Evolutionary conservation across 2,888 invertebrate genomes (phyloP), one percentile per base, ranked within the genome.

Genomic region (Brachynemurus nebulosus): DNA sequence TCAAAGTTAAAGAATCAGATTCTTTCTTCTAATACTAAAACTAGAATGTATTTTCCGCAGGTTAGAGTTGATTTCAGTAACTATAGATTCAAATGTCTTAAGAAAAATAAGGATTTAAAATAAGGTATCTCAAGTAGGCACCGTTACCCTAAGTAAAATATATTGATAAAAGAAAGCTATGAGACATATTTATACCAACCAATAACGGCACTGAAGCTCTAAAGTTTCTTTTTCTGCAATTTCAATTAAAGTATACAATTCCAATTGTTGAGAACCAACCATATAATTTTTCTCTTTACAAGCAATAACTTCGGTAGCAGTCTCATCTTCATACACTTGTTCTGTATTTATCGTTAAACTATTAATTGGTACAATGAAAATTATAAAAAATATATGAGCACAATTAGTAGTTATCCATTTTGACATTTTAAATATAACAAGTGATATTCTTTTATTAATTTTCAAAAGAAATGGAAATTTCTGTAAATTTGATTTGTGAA

Each of bases 401-500:
- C 12, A 38, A 19, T n/a, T n/a, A n/a, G n/a, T n/a, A n/a, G n/a
- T n/a, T n/a, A n/a, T n/a, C n/a, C 17, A 38, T 17, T 38, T 17
- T 33, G 33, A 33, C 33, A 33, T n/a, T n/a, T n/a, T n/a, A n/a
- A n/a, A n/a, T n/a, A n/a, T n/a, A n/a, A n/a, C n/a, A n/a, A n/a
- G n/a, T n/a, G n/a, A n/a, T n/a, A n/a, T n/a, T n/a, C n/a, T 4
- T 4, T 30, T 12, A 30, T 30, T 30, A 12, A 14, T 30, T 30
- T 30, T 30, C 5, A 30, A 30, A n/a, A n/a, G 14, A 40, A 40
- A 89, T 89, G 89, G 86, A 86, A 68, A 84, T 86, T 65, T 83
- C 82, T 61, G 79, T 86, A 65, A 81, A 80, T 65, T 90, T 90
- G 71, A 89, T 92, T 67, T 84, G 83, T 71, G 92, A 93, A 70